Evolutionary conservation across 2,888 invertebrate species (phyloP).

Genomic region (Sericinus montela): DNA sequence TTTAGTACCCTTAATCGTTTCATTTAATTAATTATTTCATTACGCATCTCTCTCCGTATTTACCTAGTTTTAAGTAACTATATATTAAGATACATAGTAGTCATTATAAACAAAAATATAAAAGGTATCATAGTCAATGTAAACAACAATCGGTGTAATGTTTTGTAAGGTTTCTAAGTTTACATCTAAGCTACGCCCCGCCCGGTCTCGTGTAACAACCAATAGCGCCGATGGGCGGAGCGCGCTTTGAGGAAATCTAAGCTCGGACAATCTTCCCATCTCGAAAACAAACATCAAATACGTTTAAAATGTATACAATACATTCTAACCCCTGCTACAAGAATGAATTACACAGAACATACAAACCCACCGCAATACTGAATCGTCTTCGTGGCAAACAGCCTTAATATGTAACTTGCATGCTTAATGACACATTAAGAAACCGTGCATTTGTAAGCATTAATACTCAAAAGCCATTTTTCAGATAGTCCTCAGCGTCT

Average conservation of each 20-base stretch:
- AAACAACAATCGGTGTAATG: constrained; percentile 22
- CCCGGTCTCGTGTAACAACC: constrained; percentile 61
- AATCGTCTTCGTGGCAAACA: constrained; percentile 41
- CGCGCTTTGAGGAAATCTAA: constrained; percentile 58
- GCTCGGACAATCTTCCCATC: constrained; percentile 28
- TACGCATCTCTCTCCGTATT: too few species aligned
- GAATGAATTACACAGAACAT: too few species aligned
- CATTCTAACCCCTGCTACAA: constrained; percentile 15
- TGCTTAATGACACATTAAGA: constrained; percentile 54
- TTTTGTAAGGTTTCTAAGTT: constrained; percentile 58
- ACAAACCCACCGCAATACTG: constrained; percentile 15
- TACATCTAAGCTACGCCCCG: constrained; percentile 69
- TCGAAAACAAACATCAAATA: constrained; percentile 23
- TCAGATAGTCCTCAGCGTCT: constrained; percentile 57
- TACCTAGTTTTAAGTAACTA: too few species aligned
- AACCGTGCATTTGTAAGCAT: constrained; percentile 71
- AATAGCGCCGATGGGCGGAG: constrained; percentile 68
- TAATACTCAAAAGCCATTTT: constrained; percentile 69
- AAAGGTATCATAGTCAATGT: constrained; percentile 24
- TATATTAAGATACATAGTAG: too few species aligned
- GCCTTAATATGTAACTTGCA: constrained; percentile 45
- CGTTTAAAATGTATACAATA: constrained; percentile 15
- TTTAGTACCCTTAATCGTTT: too few species aligned
- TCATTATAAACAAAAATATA: too few species aligned
- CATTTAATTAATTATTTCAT: too few species aligned